Conservation (phyloP, 53 echinoderm and acorn worm genomes). For the Henricia sp. region DNA sequence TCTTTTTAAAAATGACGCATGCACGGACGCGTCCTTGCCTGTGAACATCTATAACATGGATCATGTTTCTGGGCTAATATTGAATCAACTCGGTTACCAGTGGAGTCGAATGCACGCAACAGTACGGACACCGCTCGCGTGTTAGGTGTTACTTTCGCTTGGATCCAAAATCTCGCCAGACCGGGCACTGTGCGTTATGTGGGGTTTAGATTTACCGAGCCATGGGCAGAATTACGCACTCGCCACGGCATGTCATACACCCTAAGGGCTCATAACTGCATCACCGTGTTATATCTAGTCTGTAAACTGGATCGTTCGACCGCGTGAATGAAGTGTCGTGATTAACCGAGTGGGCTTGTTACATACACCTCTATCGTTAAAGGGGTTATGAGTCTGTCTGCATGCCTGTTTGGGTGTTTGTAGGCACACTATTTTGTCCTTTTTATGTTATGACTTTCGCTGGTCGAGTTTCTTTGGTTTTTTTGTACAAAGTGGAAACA, state of each 20-base stretch:
- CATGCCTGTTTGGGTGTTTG: background rate
- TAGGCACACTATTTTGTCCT: too few species aligned
- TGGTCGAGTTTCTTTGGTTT: too few species aligned
- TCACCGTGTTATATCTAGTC: conserved; percentile 48
- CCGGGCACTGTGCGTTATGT: background rate
- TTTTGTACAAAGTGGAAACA: too few species aligned
- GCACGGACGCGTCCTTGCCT: too few species aligned
- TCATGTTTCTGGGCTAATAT: conserved; percentile 48
- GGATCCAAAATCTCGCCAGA: background rate
- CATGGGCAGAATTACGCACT: conserved; percentile 1
- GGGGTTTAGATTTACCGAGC: background rate
- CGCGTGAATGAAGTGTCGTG: conserved; percentile 6
- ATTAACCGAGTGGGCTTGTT: background rate
- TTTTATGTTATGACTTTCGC: too few species aligned
- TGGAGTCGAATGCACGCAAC: conserved; percentile 8
- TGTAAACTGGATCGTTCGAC: conserved; percentile 2
- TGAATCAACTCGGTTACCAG: conserved; percentile 15
- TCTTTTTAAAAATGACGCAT: too few species aligned
- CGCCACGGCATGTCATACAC: background rate
- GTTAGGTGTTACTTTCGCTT: conserved; percentile 4
- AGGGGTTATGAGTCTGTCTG: background rate
- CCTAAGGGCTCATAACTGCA: conserved; percentile 41
- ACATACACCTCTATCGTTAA: background rate
- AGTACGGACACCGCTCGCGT: background rate
- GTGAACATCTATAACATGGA: conserved; percentile 30